Evolutionary conservation across 2,113 vertebrate species (phyloP), one percentile per base, ranked within the genome.

Genomic region (Brachyhypopomus occidentalis): DNA sequence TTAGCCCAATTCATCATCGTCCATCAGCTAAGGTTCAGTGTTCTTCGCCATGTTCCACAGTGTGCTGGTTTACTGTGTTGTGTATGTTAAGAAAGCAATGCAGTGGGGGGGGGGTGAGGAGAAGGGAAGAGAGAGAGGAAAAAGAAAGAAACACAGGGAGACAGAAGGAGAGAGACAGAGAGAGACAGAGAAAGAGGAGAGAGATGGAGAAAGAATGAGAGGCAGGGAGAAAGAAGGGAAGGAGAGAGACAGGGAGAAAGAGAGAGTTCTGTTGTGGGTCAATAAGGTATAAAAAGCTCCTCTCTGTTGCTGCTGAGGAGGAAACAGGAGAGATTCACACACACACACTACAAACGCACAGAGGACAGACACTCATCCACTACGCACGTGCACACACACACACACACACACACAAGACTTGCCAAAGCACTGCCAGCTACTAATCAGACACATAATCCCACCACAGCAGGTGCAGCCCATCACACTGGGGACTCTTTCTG

Each of bases 361-460:
- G n/a, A 19, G n/a, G 0, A n/a, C 58, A 60, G 19, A 60, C 58
- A 60, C 58, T n/a, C 60, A 66, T 25, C 30, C 63, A 25, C 19
- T 30, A 30, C 30, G 30, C 30, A 60, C 58, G n/a, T 19, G n/a
- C 20, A n/a, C 58, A 60, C 58, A 60, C 58, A 60, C 58, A 60
- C 60, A 66, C 63, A 66, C 63, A 25, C 19, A 66, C 63, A 69
- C 1, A 38, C 64, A 69, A 30, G 36, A 30, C 56, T 41, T 60
- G 77, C 55, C 67, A 79, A 72, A 72, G 67, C 69, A n/a, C 60
- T 74, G 70, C 70, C 70, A 80, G 71, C 60, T 66, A 58, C 70
- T 80, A 66, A 80, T 80, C 79, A 80, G 79, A 73, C 79, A 81
- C 79, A 81, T 75, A 81, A 81, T 81, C 79, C 74, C 62, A 64